Conservation (phyloP, 2,797 vertebrate species). For the Leuciscus waleckii region DNA sequence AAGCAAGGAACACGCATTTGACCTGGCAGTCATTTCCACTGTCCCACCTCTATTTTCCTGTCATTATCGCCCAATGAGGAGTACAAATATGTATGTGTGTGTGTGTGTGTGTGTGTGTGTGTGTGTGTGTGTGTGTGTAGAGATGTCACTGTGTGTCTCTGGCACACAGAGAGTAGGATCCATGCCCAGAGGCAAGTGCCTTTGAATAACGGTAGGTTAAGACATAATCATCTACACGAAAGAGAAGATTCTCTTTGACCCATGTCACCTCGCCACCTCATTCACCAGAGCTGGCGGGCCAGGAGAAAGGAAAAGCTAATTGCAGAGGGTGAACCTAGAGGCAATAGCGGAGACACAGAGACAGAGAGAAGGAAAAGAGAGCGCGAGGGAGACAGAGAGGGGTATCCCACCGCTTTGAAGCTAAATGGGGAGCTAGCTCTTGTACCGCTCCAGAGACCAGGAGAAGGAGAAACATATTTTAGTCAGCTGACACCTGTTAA, state of each 20-base stretch:
- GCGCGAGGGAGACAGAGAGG: conserved; percentile 70
- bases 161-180: conserved; percentile 69
- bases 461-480: conserved; percentile 33
- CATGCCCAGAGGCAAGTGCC: conserved; percentile 74
- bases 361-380: conserved; percentile 69
- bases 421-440: conserved; percentile 73
- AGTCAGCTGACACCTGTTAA: conserved; percentile 43
- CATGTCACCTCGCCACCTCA: conserved; percentile 73
- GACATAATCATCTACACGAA: conserved; percentile 80
- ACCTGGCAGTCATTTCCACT: conserved; percentile 55
- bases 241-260: conserved; percentile 82
- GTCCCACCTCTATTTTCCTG: conserved; percentile 45
- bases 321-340: conserved; percentile 78
- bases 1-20: conserved; percentile 49
- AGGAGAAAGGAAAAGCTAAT: conserved; percentile 77
- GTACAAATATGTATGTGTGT: conserved; percentile 17
- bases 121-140: conserved; percentile 22
- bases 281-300: conserved; percentile 72
- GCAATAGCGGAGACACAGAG: conserved; percentile 74
- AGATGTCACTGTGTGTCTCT: conserved; percentile 60
- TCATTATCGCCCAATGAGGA: conserved; percentile 51
- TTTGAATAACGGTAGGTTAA: conserved; percentile 81
- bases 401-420: conserved; percentile 76
- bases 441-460: conserved; percentile 54
- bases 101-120: conserved; percentile 30